Conservation (phyloP, 2,113 vertebrate species). For the Cairina moschata region DNA sequence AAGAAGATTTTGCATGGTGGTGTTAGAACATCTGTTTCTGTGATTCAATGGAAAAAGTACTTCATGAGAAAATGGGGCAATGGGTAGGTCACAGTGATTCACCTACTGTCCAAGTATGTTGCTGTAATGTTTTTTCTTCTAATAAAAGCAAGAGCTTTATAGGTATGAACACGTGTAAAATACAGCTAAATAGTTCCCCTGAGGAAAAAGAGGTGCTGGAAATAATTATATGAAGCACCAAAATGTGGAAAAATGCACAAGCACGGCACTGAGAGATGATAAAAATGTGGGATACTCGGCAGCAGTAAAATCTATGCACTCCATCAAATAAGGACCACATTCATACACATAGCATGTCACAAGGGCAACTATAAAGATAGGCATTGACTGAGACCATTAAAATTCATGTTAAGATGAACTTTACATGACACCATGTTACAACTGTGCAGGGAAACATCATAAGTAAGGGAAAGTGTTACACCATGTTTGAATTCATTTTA, state of each 20-base stretch:
- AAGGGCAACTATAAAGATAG: neutral
- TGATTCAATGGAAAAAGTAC: slow-evolving; percentile 80
- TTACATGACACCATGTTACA: neutral
- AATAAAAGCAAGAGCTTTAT: slow-evolving; percentile 69
- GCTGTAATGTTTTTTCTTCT: slow-evolving; percentile 42
- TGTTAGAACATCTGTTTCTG: slow-evolving; percentile 83
- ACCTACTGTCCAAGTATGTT: slow-evolving; percentile 61
- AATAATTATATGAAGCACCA: slow-evolving; percentile 19
- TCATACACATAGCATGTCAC: neutral
- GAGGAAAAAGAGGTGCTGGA: slow-evolving; percentile 31
- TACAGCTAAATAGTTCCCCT: slow-evolving; percentile 5
- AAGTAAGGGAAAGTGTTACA: neutral
- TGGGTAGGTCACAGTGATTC: slow-evolving; percentile 70
- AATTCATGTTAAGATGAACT: neutral
- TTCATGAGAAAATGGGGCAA: slow-evolving; percentile 80
- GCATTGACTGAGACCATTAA: neutral
- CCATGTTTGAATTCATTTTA: neutral
- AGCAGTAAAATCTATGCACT: slow-evolving; percentile 3
- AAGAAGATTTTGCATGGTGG: slow-evolving; percentile 80
- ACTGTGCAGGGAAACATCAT: neutral
- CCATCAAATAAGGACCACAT: neutral
- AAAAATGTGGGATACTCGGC: slow-evolving; percentile 32
- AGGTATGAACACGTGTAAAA: slow-evolving; percentile 56
- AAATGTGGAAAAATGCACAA: slow-evolving; percentile 38
- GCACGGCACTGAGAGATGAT: slow-evolving; percentile 20